These are phyloP conservation scores for Yponomeuta plumbellus DNA, from an alignment of 2,888 invertebrate genomes.

Conservation along the genomic window DNA sequence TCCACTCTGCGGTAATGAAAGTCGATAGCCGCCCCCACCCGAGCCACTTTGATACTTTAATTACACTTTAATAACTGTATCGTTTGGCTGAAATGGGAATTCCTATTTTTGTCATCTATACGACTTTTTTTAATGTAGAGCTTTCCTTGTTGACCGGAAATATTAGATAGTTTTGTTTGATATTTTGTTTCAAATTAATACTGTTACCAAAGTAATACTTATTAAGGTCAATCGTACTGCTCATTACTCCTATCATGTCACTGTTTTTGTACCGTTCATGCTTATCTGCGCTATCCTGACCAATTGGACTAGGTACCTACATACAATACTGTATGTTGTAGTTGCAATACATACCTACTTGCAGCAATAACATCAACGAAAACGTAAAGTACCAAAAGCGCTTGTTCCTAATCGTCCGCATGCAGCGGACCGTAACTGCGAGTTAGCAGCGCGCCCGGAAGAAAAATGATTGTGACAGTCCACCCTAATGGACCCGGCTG, in stretches of 20 bases:
- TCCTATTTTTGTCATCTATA: background rate
- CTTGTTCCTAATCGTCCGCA: constrained; percentile 22
- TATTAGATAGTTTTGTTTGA: background rate
- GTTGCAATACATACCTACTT: too few relatives aligned
- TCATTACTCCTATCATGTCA: too few relatives aligned
- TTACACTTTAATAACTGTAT: background rate
- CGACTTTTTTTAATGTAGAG: background rate
- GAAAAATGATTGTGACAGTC: constrained; percentile 77
- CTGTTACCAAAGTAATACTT: too few relatives aligned
- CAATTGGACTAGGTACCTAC: too few relatives aligned
- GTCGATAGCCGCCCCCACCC: constrained; percentile 64
- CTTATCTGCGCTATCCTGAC: too few relatives aligned
- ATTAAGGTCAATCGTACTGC: too few relatives aligned
- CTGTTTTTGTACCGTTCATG: too few relatives aligned
- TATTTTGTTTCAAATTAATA: too few relatives aligned
- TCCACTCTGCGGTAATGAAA: constrained; percentile 66
- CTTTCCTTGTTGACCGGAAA: background rate
- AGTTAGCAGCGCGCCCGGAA: constrained; percentile 68
- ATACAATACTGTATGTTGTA: too few relatives aligned
- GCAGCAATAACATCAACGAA: too few relatives aligned
- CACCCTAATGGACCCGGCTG: constrained; percentile 72
- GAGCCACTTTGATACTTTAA: constrained; percentile 45
- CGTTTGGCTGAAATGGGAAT: background rate
- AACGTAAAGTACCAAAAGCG: background rate
- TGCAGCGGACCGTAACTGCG: constrained; percentile 68